These are phyloP conservation scores for Apis laboriosa DNA, from an alignment of 1,140 invertebrate species.

Conservation along the genomic window DNA sequence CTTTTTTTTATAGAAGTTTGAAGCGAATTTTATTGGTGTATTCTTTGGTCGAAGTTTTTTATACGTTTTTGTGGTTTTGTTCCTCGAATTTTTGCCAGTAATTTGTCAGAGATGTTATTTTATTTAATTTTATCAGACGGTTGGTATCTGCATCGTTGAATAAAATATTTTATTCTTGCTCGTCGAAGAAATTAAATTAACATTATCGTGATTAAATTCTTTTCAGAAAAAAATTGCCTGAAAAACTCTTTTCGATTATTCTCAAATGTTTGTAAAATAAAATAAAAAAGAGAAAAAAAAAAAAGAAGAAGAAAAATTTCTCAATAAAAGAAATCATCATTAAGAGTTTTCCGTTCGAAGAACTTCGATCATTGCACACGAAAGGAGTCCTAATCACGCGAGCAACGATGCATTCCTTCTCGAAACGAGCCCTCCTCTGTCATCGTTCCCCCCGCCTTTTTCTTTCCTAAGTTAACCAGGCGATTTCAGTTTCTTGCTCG, in stretches of 20 bases:
- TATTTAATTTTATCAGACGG: too few relatives aligned
- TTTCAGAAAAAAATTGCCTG: too few relatives aligned
- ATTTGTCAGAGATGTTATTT: too few relatives aligned
- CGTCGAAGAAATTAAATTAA: too few relatives aligned
- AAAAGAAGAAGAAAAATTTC: too few relatives aligned
- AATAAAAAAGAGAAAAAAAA: too few relatives aligned
- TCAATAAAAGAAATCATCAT: too few relatives aligned
- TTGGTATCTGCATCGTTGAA: too few relatives aligned
- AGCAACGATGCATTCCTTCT: neutral
- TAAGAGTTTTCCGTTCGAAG: neutral
- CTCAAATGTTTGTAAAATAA: too few relatives aligned
- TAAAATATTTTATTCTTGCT: too few relatives aligned
- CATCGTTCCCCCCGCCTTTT: constrained; percentile 3
- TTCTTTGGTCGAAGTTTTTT: neutral
- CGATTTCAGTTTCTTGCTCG: constrained; percentile 27
- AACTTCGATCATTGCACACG: neutral
- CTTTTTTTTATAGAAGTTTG: neutral
- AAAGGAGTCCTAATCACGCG: neutral
- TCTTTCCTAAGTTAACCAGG: constrained; percentile 25
- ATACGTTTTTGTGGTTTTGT: neutral
- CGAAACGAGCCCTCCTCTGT: constrained; percentile 1
- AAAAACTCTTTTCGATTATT: too few relatives aligned
- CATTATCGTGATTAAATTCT: too few relatives aligned
- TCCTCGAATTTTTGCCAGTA: neutral
- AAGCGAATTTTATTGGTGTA: neutral